Conservation (phyloP, 2,888 invertebrate species). For the Crocallis elinguaria region DNA sequence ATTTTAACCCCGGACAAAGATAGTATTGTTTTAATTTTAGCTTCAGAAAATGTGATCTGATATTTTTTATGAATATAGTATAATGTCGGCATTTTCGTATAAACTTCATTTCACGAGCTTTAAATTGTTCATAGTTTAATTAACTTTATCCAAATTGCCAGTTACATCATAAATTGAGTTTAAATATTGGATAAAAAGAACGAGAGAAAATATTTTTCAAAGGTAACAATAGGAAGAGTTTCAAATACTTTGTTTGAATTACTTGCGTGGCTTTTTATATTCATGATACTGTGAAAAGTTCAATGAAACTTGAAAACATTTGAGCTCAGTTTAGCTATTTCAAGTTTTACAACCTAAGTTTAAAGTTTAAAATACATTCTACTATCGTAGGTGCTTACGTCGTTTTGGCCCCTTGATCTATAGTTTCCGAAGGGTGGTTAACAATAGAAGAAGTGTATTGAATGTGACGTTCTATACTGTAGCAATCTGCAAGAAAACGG, state of each 20-base stretch:
- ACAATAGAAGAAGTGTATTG: conserved; percentile 29
- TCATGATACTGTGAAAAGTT: conserved; percentile 5
- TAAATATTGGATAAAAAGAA: not conserved
- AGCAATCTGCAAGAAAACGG: conserved; percentile 5
- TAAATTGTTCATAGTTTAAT: no score
- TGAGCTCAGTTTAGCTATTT: not conserved
- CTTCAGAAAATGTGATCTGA: no score
- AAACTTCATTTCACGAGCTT: no score
- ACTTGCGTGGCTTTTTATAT: conserved; percentile 22
- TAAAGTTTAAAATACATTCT: not conserved
- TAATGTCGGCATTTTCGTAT: no score
- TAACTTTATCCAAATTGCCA: no score
- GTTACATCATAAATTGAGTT: no score
- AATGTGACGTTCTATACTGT: conserved; percentile 15
- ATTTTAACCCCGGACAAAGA: no score
- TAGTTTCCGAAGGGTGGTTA: conserved; percentile 23
- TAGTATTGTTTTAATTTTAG: no score
- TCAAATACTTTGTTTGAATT: not conserved
- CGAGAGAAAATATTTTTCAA: not conserved
- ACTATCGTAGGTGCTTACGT: not conserved
- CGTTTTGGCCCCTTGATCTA: not conserved
- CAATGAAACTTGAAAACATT: conserved; percentile 7
- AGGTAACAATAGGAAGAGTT: not conserved
- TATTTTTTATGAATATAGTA: no score
- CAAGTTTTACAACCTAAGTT: not conserved